These are phyloP conservation scores for Gorsachius goisagi DNA, from an alignment of 2,113 vertebrate genomes.

Conservation along the genomic window DNA sequence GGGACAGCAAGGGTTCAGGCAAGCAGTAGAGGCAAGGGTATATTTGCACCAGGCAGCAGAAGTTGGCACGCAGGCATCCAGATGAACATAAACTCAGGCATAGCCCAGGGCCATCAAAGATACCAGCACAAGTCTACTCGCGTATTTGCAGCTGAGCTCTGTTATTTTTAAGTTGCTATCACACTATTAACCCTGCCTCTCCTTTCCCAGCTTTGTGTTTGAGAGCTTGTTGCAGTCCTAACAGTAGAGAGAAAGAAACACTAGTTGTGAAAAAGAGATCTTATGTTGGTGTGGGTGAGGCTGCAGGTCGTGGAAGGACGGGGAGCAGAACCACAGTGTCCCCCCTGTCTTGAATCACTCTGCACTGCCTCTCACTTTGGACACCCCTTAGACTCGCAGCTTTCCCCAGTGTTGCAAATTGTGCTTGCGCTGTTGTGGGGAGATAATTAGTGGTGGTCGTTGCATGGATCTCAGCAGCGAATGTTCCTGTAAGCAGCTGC, in stretches of 20 bases:
- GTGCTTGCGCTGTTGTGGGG: not conserved
- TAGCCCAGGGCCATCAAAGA: not conserved
- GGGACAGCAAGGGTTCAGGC: not conserved
- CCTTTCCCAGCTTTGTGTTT: not conserved
- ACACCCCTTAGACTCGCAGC: not conserved
- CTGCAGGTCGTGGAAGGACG: not conserved
- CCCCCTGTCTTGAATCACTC: not conserved
- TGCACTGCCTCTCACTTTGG: not conserved
- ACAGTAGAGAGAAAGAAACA: not conserved
- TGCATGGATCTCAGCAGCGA: not conserved
- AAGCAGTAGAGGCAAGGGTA: not conserved
- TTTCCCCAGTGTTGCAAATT: not conserved
- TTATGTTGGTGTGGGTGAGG: not conserved
- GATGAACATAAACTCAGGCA: fast-evolving
- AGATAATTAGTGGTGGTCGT: fast-evolving
- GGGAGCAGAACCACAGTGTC: not conserved
- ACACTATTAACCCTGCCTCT: not conserved
- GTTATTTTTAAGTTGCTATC: not conserved
- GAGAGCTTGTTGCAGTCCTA: not conserved
- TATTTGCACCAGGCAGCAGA: not conserved
- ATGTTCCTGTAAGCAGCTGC: not conserved
- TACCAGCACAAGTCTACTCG: not conserved
- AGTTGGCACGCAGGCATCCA: not conserved
- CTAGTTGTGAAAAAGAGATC: not conserved
- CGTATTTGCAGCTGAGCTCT: fast-evolving